A percentile compares a stretch with the other conserved stretches of the same genome.
phyloP scores from a whole-genome alignment of 2,797 vertebrate genomes.

The Carapus acus region DNA sequence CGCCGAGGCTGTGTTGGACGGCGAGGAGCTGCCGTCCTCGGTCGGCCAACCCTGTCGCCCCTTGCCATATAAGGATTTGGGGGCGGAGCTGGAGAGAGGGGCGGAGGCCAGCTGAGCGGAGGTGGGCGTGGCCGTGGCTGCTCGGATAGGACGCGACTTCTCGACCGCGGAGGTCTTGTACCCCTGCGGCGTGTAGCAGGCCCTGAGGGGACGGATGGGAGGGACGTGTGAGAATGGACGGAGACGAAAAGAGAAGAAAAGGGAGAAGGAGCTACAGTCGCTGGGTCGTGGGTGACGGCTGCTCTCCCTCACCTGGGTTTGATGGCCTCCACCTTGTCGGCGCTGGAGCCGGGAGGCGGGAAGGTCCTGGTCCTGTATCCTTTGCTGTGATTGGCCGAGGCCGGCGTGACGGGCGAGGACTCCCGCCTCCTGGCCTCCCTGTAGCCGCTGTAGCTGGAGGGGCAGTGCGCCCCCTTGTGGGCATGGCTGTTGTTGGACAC shows the following conservation, averaged over 20 bases:
- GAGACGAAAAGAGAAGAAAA: no score
- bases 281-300: background rate
- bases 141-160: slow-evolving; percentile 62
- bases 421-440: slow-evolving; percentile 67
- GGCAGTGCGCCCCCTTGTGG: slow-evolving; percentile 68
- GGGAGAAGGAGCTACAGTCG: no score
- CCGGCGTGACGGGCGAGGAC: slow-evolving; percentile 65
- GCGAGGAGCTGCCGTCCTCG: slow-evolving; percentile 61
- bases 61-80: slow-evolving; percentile 83
- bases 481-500: slow-evolving; percentile 57
- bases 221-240: background rate
- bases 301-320: slow-evolving; percentile 65
- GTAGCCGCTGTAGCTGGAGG: slow-evolving; percentile 60
- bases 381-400: slow-evolving; percentile 69
- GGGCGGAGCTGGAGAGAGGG: slow-evolving; percentile 82
- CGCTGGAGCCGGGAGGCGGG: slow-evolving; percentile 65
- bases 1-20: slow-evolving; percentile 49
- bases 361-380: slow-evolving; percentile 78
- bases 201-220: slow-evolving; percentile 46
- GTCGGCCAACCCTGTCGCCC: slow-evolving; percentile 74
- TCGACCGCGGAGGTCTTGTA: slow-evolving; percentile 75
- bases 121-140: slow-evolving; percentile 60
- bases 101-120: slow-evolving; percentile 65
- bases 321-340: slow-evolving; percentile 63
- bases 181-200: slow-evolving; percentile 76